Evolutionary conservation across 2,113 vertebrate genomes (phyloP), one percentile per base, ranked within the genome.

Genomic region (Rhabdomys dilectus): DNA sequence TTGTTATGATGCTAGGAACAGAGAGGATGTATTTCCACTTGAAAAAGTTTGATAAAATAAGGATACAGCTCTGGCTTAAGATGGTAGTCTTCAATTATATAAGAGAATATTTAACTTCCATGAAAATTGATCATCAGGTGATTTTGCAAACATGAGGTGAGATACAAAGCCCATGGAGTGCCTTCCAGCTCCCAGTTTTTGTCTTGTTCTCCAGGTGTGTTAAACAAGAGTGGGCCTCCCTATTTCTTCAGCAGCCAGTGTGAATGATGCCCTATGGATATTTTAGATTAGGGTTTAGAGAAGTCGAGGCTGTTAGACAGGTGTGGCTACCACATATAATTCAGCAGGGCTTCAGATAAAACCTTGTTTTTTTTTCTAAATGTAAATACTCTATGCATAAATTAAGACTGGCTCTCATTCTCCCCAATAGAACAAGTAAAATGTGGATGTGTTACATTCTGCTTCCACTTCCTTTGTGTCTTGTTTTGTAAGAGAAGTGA

Each of bases 401-500:
- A 91, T 29, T 93, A 93, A 66, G 48, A 68, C 3, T 58, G 45
- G 81, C 24, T 72, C 53, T 84, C 3, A 66, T 24, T 39, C 66
- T 58, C 34, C 45, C 58, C 42, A 26, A 88, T 4, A 26, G 42
- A 64, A 88, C 5, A 9, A 92, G 88, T 53, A 84, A 93, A 89
- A 91, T 24, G 62, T 17, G 88, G 26, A 53, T 22, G 58, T 53
- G 15, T 19, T n/a, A 36, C 4, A 72, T 0, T 34, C 48, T 66
- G 39, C 21, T 51, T 82, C 11, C 22, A 84, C 62, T 87, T 64
- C 1, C 19, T 86, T 64, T 42, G 58, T 72, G 39, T 68, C 13
- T 90, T 93, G 77, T 62, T 89, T 90, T 82, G 34, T 26, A 62
- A 97, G 94, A 91, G 45, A 93, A 96, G 45, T 22, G 17, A 93